Evolutionary conservation across 1,140 invertebrate species (phyloP).

Genomic region (Diprion similis): DNA sequence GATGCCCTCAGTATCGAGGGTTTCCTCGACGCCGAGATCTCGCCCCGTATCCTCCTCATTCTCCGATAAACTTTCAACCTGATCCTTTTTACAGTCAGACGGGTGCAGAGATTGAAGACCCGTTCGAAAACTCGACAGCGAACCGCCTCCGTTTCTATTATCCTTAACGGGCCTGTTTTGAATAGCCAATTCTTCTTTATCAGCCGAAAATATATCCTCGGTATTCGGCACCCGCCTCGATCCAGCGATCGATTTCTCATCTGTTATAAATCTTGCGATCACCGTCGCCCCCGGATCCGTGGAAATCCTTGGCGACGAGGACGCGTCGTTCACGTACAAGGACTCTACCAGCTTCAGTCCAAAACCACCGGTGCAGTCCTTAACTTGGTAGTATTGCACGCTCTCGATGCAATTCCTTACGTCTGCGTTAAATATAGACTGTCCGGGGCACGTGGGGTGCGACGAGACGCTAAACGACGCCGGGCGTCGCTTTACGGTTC

Average conservation of each 20-base stretch:
- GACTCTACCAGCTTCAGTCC: constrained; percentile 32
- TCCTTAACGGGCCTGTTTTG: constrained; percentile 22
- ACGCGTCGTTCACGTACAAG: constrained; percentile 14
- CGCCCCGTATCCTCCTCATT: too few relatives aligned
- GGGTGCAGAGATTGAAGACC: constrained; percentile 1
- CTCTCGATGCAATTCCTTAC: constrained; percentile 34
- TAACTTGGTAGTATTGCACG: constrained; percentile 40
- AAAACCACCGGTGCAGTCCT: constrained; percentile 30
- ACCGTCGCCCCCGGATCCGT: neutral
- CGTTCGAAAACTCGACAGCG: neutral
- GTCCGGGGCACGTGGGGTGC: constrained; percentile 7
- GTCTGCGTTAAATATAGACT: constrained; percentile 2
- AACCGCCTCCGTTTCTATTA: neutral
- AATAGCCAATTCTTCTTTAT: constrained; percentile 15
- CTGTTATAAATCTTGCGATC: constrained; percentile 11
- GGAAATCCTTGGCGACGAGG: too few relatives aligned
- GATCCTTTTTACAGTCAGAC: neutral
- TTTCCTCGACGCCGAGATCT: neutral
- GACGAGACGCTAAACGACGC: constrained; percentile 50
- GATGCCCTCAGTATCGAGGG: neutral
- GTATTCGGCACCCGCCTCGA: neutral
- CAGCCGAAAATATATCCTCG: neutral
- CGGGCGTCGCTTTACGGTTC: constrained; percentile 69
- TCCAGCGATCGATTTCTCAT: neutral
- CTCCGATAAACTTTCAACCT: neutral